phyloP scores from a whole-genome alignment of 2,113 vertebrate species.

The Etheostoma spectabile region DNA sequence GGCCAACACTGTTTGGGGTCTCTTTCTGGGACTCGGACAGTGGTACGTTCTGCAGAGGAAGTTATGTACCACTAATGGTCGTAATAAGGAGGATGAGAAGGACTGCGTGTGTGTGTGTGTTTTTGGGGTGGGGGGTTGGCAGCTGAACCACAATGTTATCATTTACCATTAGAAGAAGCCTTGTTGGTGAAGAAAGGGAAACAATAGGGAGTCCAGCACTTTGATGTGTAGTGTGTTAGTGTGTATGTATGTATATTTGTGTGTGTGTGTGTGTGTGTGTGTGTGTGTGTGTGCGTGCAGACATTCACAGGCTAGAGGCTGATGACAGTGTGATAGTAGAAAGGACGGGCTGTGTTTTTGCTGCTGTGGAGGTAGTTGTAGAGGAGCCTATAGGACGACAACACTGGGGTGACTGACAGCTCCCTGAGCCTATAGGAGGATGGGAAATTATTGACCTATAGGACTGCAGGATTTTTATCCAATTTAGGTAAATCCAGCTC shows the following conservation, averaged over 20 bases:
- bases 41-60: neutral
- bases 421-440: conserved; percentile 43
- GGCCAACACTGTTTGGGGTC: neutral
- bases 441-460: conserved; percentile 33
- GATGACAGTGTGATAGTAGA: conserved; percentile 64
- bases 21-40: neutral
- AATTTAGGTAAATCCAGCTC: conserved; percentile 8
- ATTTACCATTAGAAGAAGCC: conserved; percentile 14
- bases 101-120: neutral
- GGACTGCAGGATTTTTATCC: neutral
- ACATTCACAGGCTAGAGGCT: conserved; percentile 80
- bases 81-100: neutral
- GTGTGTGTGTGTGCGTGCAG: conserved; percentile 41
- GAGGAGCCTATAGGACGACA: conserved; percentile 48
- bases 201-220: conserved; percentile 57
- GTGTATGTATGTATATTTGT: neutral
- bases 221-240: conserved; percentile 43
- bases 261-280: conserved; percentile 42
- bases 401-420: conserved; percentile 47
- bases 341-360: conserved; percentile 75
- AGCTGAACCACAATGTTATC: neutral
- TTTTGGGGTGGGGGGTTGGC: neutral
- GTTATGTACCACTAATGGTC: neutral
- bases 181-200: conserved; percentile 21
- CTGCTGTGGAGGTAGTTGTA: conserved; percentile 96